These are phyloP conservation scores for Pteria penguin DNA, from an alignment of 2,888 invertebrate species.

Conservation along the genomic window DNA sequence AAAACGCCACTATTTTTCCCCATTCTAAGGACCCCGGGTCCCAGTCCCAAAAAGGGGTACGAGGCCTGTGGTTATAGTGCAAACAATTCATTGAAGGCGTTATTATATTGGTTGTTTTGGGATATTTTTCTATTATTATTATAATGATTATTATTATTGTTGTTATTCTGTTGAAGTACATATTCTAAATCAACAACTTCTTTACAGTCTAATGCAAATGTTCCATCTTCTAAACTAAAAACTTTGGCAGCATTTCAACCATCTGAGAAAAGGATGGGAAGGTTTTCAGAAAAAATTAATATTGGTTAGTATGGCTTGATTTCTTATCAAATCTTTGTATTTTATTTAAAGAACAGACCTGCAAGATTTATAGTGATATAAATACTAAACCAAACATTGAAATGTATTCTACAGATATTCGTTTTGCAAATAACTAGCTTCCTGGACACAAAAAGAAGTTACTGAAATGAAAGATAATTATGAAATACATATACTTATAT, in stretches of 20 bases:
- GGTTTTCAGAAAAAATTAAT: constrained; percentile 90
- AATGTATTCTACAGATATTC: no score
- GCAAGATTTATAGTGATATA: background rate
- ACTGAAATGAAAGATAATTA: background rate
- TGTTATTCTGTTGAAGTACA: background rate
- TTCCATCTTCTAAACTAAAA: constrained; percentile 46
- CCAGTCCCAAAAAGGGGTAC: no score
- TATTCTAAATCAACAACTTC: background rate
- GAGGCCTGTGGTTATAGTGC: no score
- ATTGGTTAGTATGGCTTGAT: constrained; percentile 84
- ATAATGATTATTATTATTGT: no score
- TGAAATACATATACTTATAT: background rate
- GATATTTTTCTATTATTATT: background rate
- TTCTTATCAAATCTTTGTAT: no score
- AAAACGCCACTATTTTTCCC: no score
- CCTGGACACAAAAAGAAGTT: no score
- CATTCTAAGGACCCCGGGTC: no score
- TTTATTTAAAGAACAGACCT: no score
- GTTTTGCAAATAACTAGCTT: no score
- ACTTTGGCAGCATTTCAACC: constrained; percentile 83
- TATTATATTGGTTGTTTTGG: background rate
- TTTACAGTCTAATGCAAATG: constrained; percentile 53
- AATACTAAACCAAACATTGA: no score
- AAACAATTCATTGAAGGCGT: no score
- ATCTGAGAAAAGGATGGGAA: constrained; percentile 88